Evolutionary conservation across 2,888 invertebrate genomes (phyloP).

Genomic region (Athetis lepigone): DNA sequence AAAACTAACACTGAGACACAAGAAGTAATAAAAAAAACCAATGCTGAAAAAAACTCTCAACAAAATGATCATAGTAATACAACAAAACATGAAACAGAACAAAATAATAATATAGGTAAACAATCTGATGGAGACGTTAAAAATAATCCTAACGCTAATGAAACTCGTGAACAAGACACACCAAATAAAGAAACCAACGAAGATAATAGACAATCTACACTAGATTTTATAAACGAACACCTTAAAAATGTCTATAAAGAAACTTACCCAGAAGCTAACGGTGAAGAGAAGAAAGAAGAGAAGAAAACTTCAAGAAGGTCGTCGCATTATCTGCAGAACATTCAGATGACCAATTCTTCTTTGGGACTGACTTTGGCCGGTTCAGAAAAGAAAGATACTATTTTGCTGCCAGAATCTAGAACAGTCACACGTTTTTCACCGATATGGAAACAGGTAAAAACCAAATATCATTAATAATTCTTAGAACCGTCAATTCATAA

Average conservation of each 20-base stretch:
- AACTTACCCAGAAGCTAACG: conserved; percentile 41
- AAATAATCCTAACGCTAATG: conserved; percentile 11
- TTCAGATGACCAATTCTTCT: conserved; percentile 76
- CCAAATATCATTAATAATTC: too few species aligned
- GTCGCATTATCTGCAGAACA: conserved; percentile 79
- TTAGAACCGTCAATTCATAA: too few species aligned
- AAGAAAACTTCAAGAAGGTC: conserved; percentile 54
- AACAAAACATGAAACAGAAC: conserved; percentile 17
- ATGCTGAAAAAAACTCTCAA: conserved; percentile 13
- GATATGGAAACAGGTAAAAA: conserved; percentile 84
- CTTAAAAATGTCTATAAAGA: conserved; percentile 41
- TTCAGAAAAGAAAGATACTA: conserved; percentile 74
- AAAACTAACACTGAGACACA: conserved; percentile 2
- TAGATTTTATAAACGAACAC: conserved; percentile 37
- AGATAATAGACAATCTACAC: conserved; percentile 26
- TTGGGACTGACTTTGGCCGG: conserved; percentile 70
- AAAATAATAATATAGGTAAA: conserved; percentile 14
- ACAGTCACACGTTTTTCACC: conserved; percentile 85
- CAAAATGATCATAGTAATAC: conserved; percentile 18
- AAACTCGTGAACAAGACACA: conserved; percentile 16
- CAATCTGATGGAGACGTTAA: conserved; percentile 11
- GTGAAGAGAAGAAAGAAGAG: conserved; percentile 53
- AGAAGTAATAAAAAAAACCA: conserved; percentile 23
- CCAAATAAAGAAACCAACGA: conserved; percentile 37
- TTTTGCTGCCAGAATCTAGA: conserved; percentile 76